Conservation (phyloP, 2,888 invertebrate species). For the Hipparchia sbordonii region DNA sequence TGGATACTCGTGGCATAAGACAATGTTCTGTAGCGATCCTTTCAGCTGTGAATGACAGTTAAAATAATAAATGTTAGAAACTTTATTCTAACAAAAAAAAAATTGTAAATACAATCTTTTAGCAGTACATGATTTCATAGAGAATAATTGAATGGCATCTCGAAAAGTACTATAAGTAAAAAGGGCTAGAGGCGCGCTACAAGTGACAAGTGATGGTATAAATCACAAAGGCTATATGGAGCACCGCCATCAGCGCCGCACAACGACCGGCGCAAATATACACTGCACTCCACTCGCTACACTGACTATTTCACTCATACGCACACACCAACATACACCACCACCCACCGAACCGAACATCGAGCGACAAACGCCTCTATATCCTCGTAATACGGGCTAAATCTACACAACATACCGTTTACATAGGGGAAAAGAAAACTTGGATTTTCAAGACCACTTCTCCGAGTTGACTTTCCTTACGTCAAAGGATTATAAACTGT, state of each 20-base stretch:
- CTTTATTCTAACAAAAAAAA: neutral
- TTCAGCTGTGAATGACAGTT: no score
- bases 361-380: conserved; percentile 35
- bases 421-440: conserved; percentile 42
- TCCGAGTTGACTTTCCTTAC: conserved; percentile 53
- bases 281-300: conserved; percentile 75
- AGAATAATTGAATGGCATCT: neutral
- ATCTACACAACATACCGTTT: conserved; percentile 29
- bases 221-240: conserved; percentile 62
- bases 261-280: conserved; percentile 75
- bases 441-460: conserved; percentile 57
- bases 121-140: neutral
- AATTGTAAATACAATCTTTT: neutral
- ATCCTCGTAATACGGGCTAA: conserved; percentile 40
- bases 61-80: neutral
- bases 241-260: conserved; percentile 69
- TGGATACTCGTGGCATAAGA: no score
- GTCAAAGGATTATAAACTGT: conserved; percentile 67
- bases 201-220: conserved; percentile 58
- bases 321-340: conserved; percentile 38
- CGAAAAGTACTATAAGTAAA: neutral
- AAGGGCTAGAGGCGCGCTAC: conserved; percentile 7
- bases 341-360: conserved; percentile 1
- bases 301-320: conserved; percentile 72
- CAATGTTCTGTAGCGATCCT: no score